Base-by-base conservation (phyloP, 2,888 invertebrate species). In the Euplexia lucipara region DNA sequence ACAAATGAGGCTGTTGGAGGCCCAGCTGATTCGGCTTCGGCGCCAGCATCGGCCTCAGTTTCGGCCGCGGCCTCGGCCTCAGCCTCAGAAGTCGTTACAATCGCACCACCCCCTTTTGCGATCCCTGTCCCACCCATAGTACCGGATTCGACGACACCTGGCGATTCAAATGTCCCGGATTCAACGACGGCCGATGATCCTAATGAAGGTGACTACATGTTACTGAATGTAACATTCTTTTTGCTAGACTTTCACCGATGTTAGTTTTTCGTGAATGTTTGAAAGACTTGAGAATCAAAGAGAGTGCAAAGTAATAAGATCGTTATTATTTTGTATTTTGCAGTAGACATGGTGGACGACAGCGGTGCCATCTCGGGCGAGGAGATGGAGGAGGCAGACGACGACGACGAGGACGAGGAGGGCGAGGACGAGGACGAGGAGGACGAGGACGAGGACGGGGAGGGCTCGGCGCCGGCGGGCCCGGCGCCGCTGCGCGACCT, bases 401-500 rank as follows among this genome's bases (percentile, higher is more conserved):
- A 20, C 7, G 60, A 4, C 0, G 60, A 10, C 20, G 44, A 20
- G 9, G 57, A 9, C 8, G 45, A 6, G 3, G 48, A 34, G n/a
- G 30, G 4, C 4, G 20, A 22, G 16, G 9, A 18, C 14, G 10
- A 14, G 14, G 14, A n/a, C 9, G n/a, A 16, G 7, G 62, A 0
- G 0, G 34, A 1, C 2, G 20, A 30, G 18, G 16, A 1, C 2
- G 20, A 0, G 10, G 5, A 8, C 7, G 32, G 18, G 1, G 14
- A 47, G 8, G 16, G 7, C 39, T 45, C 75, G 22, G 62, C 74
- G 12, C 73, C 82, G 0, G 64, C 80, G 0, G 70, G 75, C 4
- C 81, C 86, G 1, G 88, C 88, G 16, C 86, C 88, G 1, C 79
- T 87, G 35, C 84, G 93, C 0, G 93, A 93, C 82, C 83, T 93